These are phyloP conservation scores for Pectinophora gossypiella DNA, from an alignment of 1,140 invertebrate genomes.

Conservation along the genomic window DNA sequence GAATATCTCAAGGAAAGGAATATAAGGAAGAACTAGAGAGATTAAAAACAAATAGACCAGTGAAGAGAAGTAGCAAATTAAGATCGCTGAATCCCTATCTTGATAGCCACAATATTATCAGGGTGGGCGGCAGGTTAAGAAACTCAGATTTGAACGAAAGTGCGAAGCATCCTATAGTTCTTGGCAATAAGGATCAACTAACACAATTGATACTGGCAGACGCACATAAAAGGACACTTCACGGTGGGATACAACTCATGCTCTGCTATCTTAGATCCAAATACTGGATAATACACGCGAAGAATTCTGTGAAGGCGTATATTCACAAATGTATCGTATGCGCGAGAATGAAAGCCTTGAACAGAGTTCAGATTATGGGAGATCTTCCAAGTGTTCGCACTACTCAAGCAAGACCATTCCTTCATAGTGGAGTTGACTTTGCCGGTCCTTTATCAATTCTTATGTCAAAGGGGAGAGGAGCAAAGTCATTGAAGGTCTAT, in stretches of 20 bases:
- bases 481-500: too few relatives aligned
- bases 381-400: too few relatives aligned
- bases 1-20: constrained; percentile 12
- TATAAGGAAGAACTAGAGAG: constrained; percentile 13
- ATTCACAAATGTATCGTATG: constrained; percentile 6
- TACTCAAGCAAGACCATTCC: too few relatives aligned
- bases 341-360: constrained; percentile 6
- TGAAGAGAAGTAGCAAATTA: constrained; percentile 7
- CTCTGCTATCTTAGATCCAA: constrained; percentile 3
- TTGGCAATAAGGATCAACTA: background rate
- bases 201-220: background rate
- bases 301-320: background rate
- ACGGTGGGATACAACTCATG: constrained; percentile 6
- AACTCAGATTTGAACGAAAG: background rate
- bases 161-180: constrained; percentile 4
- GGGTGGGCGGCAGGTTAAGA: background rate
- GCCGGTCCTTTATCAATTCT: too few relatives aligned
- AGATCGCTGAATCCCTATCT: constrained; percentile 10
- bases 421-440: too few relatives aligned
- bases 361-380: too few relatives aligned
- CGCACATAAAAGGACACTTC: constrained; percentile 4
- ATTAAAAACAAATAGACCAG: constrained; percentile 22
- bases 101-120: background rate
- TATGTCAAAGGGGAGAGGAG: too few relatives aligned
- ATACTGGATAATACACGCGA: constrained; percentile 7